Base-by-base conservation (phyloP, 2,888 invertebrate species). In the Nudaria mundana region DNA sequence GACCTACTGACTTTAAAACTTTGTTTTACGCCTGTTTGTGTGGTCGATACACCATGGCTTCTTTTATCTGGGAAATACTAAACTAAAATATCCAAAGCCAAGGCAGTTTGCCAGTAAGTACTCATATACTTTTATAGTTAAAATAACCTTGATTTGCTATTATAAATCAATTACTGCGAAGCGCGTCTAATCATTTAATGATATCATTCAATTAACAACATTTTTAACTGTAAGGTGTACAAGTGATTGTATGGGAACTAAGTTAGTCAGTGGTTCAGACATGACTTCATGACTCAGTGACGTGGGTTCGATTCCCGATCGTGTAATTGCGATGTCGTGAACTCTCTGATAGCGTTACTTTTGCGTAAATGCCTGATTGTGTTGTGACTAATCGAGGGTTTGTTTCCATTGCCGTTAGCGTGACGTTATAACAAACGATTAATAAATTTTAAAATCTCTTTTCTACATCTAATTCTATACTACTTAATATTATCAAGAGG, bases 321-420 rank as follows among this genome's bases (percentile, higher is more conserved):
- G 54, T 65, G 62, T 80, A 81, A 79, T 79, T 67, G 71, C 60
- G 49, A 56, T 45, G 66, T 81, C 82, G 83, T 83, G 81, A 72
- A 77, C 72, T 67, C 65, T 36, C 71, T 66, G 69, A 68, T 71
- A 69, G 68, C 56, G 65, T 70, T 68, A 63, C 58, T 71, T 75
- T 79, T 75, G 75, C 71, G 75, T 71, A 79, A 79, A 78, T 71
- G 67, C 52, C 63, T 70, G 70, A 68, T 71, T 75, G 67, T 67
- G 44, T 64, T 81, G 80, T 83, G 82, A 83, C 81, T 83, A 82
- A 83, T 81, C 79, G 66, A 32, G 10, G 30, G 43, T 14, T n/a
- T 33, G 78, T 71, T 62, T 76, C 66, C 83, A 70, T 62, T 67
- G 48, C 35, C n/a, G n/a, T n/a, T n/a, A n/a, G n/a, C n/a, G n/a